Evolutionary conservation across 2,888 invertebrate species (phyloP), one percentile per base, ranked within the genome.

Genomic region (Brassicogethes aeneus): DNA sequence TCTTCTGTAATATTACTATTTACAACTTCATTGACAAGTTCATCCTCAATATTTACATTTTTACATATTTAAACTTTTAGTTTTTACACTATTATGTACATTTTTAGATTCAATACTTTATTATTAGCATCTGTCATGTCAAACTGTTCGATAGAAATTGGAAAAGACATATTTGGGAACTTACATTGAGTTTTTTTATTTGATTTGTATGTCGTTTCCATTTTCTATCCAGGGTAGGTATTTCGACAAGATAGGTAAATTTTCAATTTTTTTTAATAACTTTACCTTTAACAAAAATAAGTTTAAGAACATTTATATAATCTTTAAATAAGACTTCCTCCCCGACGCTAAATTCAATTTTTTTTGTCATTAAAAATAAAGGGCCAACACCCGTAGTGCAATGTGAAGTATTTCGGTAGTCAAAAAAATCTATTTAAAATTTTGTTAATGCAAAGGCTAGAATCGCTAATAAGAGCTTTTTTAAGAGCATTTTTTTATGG

Each of bases 381-480:
- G 45, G 45, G n/a, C 33, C 15, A 3, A 37, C 38, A 17, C 43
- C 43, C 8, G 43, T 45, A 32, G 38, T 43, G 3, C 16, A 29
- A 17, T 45, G 45, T 15, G 34, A 17, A 3, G 43, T 36, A 43
- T 45, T 45, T 3, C 45, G 38, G 38, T 43, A 45, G 29, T 43
- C 40, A 38, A 45, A 45, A 14, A 37, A 37, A 45, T 37, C 43
- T 33, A 30, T 37, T 15, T 23, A 23, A 23, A 23, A 23, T 23
- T 10, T 7, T 7, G 10, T 23, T 23, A 7, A 23, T 23, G 23
- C 23, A 7, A 23, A 10, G 10, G 23, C 10, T 23, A 7, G 5
- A 7, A 7, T 7, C 23, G 10, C 10, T 23, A 7, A 23, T 10
- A 23, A 7, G 5, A 7, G 10, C 23, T 7, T 23, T 23, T 23